phyloP scores from a whole-genome alignment of 1,140 invertebrate genomes.

The Andricus grossulariae region DNA sequence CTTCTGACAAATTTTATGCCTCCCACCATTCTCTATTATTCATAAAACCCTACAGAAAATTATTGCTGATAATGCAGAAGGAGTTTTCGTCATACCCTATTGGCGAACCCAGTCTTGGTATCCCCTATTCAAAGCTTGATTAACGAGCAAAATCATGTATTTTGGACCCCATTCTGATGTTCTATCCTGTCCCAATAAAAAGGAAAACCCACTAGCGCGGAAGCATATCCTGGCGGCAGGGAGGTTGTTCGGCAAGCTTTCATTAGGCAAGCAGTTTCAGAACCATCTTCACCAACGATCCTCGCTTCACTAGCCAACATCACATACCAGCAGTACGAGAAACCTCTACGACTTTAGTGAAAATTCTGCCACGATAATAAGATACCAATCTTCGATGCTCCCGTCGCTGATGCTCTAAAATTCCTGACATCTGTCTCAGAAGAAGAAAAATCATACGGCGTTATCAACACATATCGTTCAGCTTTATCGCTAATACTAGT shows the following conservation, averaged over 20 bases:
- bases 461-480: background rate
- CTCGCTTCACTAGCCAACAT: background rate
- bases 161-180: slow-evolving; percentile 41
- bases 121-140: too few relatives aligned
- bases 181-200: background rate
- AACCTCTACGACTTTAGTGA: background rate
- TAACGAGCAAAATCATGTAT: too few relatives aligned
- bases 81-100: slow-evolving; percentile 12
- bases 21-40: background rate
- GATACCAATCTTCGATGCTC: background rate
- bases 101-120: background rate
- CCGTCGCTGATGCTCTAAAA: too few relatives aligned
- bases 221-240: too few relatives aligned
- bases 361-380: slow-evolving; percentile 1
- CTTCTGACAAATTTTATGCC: background rate
- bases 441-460: background rate
- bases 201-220: too few relatives aligned
- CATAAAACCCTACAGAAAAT: background rate
- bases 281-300: slow-evolving; percentile 12
- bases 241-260: too few relatives aligned
- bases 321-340: too few relatives aligned
- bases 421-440: background rate
- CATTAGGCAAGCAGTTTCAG: slow-evolving; percentile 34
- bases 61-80: background rate
- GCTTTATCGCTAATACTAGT: background rate